Evolutionary conservation across 2,888 invertebrate species (phyloP).

Genomic region (Petrophora chlorosata): DNA sequence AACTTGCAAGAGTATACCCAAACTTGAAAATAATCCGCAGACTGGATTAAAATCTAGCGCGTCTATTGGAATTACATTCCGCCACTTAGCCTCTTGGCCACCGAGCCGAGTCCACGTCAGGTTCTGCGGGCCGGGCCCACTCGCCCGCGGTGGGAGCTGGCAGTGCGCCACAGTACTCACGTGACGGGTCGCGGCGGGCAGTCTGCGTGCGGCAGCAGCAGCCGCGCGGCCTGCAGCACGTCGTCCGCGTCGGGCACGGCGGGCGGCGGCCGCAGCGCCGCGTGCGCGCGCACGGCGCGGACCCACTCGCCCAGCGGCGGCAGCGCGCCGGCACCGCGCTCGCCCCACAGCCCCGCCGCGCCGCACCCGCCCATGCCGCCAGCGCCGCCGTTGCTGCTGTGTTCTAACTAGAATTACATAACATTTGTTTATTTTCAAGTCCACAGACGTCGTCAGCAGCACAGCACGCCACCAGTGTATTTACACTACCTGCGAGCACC

Average conservation of each 20-base stretch:
- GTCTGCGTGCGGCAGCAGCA: slow-evolving; percentile 94
- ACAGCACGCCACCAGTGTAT: too few species aligned
- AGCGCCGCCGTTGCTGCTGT: slow-evolving; percentile 57
- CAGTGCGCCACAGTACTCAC: slow-evolving; percentile 62
- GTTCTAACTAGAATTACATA: slow-evolving; percentile 89
- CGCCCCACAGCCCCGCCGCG: slow-evolving; percentile 88
- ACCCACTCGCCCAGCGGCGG: slow-evolving; percentile 97
- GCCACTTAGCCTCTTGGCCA: too few species aligned
- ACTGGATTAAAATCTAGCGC: too few species aligned
- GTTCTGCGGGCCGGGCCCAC: too few species aligned
- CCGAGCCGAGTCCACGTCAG: too few species aligned
- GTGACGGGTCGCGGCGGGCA: slow-evolving; percentile 92
- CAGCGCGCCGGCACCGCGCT: slow-evolving; percentile 93
- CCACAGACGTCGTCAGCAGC: too few species aligned
- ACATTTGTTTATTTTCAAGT: too few species aligned
- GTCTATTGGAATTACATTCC: too few species aligned
- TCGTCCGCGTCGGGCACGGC: slow-evolving; percentile 94
- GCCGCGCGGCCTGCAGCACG: slow-evolving; percentile 93
- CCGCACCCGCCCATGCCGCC: slow-evolving; percentile 58
- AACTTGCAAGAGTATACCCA: too few species aligned
- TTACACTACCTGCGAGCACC: slow-evolving; percentile 94
- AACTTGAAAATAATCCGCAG: too few species aligned
- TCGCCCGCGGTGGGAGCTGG: too few species aligned
- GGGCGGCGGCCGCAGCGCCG: slow-evolving; percentile 90
- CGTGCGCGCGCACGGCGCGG: slow-evolving; percentile 91